These are phyloP conservation scores for Panopea generosa DNA, from an alignment of 2,888 invertebrate genomes.

Conservation along the genomic window DNA sequence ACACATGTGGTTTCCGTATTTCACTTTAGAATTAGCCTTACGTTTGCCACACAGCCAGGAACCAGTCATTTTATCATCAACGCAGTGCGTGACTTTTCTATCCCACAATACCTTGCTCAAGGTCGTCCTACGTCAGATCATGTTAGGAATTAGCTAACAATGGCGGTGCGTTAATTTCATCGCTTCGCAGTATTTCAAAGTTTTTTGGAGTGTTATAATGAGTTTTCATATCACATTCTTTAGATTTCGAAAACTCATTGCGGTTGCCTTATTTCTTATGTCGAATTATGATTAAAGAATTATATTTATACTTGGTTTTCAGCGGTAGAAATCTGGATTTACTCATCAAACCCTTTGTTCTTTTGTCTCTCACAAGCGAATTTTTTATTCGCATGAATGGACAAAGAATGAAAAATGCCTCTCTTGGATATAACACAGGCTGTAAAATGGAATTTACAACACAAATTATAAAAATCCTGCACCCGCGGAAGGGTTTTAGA, in stretches of 20 bases:
- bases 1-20: constrained; percentile 3
- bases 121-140: constrained; percentile 52
- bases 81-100: constrained; percentile 40
- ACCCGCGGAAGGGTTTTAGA: constrained; percentile 9
- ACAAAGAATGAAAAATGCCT: constrained; percentile 1
- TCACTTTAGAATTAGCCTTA: background rate
- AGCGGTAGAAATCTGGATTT: constrained; percentile 12
- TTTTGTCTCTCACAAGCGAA: constrained; percentile 11
- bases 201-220: constrained; percentile 31
- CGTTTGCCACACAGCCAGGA: background rate
- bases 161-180: constrained; percentile 53
- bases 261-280: constrained; percentile 6
- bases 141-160: constrained; percentile 63
- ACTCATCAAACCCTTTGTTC: constrained; percentile 43
- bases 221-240: constrained; percentile 4
- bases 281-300: constrained; percentile 3
- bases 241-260: constrained; percentile 8
- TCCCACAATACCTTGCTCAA: constrained; percentile 64
- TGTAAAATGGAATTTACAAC: background rate
- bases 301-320: constrained; percentile 1
- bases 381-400: constrained; percentile 8
- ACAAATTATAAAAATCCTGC: constrained; percentile 6
- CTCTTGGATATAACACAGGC: constrained; percentile 7
- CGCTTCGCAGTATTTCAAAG: constrained; percentile 30
- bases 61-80: constrained; percentile 16